These are phyloP conservation scores for Dicerorhinus sumatrensis DNA, from an alignment of 2,113 vertebrate genomes.

Conservation along the genomic window DNA sequence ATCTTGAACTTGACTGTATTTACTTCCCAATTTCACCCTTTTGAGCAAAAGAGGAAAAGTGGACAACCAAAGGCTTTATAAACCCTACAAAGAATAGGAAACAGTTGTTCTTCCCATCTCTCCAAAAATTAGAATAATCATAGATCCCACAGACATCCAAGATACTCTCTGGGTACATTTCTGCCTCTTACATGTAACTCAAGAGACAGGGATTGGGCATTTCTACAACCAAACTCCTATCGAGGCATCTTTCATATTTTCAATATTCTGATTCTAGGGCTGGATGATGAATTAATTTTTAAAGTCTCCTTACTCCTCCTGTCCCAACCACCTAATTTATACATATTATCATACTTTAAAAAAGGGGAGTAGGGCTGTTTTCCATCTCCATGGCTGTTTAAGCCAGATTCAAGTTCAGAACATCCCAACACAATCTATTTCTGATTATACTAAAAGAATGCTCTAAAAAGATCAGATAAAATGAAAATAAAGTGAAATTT, in stretches of 20 bases:
- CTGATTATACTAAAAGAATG: conserved; percentile 16
- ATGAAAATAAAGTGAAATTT: conserved; percentile 14
- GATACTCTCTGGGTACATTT: not conserved
- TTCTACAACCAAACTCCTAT: conserved; percentile 28
- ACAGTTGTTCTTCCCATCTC: not conserved
- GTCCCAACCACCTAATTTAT: not conserved
- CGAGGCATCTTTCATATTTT: conserved; percentile 8
- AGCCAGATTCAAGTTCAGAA: not conserved
- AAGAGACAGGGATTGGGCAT: not conserved
- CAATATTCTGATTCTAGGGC: not conserved
- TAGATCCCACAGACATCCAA: not conserved
- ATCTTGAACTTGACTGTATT: not conserved
- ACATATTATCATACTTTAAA: not conserved
- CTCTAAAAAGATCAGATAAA: conserved; percentile 33
- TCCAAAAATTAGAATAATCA: conserved; percentile 2
- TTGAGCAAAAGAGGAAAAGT: not conserved
- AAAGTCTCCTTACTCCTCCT: not conserved
- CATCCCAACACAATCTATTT: not conserved
- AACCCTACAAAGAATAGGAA: not conserved
- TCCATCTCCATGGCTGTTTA: not conserved
- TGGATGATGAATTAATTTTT: not conserved
- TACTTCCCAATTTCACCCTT: not conserved
- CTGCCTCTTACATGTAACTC: not conserved
- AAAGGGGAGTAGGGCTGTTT: not conserved
- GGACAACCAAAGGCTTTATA: not conserved